Percentiles rank a stretch among this genome's conserved stretches.
phyloP scores from a whole-genome alignment of 2,888 invertebrate genomes.

The Parnassius glacialis region DNA sequence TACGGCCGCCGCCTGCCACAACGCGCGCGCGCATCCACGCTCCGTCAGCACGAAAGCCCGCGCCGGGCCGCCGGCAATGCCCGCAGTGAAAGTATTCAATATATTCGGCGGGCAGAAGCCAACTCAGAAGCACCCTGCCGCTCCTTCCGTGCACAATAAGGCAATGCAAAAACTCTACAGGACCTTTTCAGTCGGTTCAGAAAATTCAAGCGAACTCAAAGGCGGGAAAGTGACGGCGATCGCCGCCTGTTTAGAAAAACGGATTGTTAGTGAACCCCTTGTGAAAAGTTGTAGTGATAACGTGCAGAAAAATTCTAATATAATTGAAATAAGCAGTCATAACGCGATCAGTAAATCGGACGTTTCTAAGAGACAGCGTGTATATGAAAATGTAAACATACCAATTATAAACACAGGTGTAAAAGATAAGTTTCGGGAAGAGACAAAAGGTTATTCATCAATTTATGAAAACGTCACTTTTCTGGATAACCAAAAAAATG shows the following conservation, averaged over 20 bases:
- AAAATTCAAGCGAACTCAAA: conserved; percentile 62
- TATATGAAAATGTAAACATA: conserved; percentile 76
- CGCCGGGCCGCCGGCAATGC: conserved; percentile 65
- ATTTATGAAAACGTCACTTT: conserved; percentile 76
- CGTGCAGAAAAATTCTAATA: conserved; percentile 62
- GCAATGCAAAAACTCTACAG: conserved; percentile 77
- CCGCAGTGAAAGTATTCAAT: conserved; percentile 80
- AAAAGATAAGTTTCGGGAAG: conserved; percentile 55
- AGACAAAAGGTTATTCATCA: conserved; percentile 70
- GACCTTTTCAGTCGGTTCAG: conserved; percentile 73
- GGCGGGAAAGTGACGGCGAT: conserved; percentile 74
- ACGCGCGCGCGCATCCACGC: conserved; percentile 74
- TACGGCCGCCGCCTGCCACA: conserved; percentile 70
- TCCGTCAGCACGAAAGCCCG: conserved; percentile 67
- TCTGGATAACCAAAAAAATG: conserved; percentile 48
- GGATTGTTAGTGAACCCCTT: conserved; percentile 60
- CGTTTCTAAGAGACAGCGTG: conserved; percentile 52
- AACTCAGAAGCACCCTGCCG: conserved; percentile 64
- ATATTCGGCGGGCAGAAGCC: conserved; percentile 80
- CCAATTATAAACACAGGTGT: conserved; percentile 36
- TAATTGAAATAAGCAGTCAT: conserved; percentile 40
- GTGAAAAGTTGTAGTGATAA: conserved; percentile 59
- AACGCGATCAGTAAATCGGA: conserved; percentile 39
- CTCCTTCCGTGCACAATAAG: conserved; percentile 58
- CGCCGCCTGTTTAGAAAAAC: conserved; percentile 71